These are phyloP conservation scores for Onychorhynchus coronatus DNA, from an alignment of 2,113 vertebrate species.

Conservation along the genomic window DNA sequence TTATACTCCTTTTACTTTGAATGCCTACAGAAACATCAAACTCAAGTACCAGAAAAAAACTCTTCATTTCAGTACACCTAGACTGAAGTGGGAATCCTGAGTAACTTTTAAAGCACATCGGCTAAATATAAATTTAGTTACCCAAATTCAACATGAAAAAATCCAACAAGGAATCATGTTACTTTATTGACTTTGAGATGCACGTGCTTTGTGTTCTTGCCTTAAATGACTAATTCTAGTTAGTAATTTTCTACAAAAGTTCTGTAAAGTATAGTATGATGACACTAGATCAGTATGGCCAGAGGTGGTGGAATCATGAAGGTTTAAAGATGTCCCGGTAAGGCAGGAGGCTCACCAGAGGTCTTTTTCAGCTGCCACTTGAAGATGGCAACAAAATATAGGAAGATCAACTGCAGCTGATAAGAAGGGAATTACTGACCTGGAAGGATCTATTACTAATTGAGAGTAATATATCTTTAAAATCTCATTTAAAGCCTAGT, in stretches of 20 bases:
- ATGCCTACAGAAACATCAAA: background rate
- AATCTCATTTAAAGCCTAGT: background rate
- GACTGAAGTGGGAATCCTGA: background rate
- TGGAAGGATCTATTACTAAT: background rate
- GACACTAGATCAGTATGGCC: background rate
- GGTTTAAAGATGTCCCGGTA: background rate
- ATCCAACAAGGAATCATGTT: background rate
- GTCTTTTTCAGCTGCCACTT: background rate
- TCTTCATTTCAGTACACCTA: background rate
- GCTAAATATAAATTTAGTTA: background rate
- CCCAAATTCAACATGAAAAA: background rate
- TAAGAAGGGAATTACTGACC: background rate
- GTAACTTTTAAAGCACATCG: background rate
- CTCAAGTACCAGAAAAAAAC: background rate
- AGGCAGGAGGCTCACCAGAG: background rate
- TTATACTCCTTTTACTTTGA: background rate
- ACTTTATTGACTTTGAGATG: background rate
- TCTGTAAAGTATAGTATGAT: background rate
- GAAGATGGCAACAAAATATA: background rate
- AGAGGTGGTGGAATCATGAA: background rate
- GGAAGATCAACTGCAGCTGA: background rate
- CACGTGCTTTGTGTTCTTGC: background rate
- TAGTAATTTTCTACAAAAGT: background rate
- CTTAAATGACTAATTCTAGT: background rate
- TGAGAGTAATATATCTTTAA: no score